These are phyloP conservation scores for Oreamnos americanus DNA, from an alignment of 2,113 vertebrate species.

Conservation along the genomic window DNA sequence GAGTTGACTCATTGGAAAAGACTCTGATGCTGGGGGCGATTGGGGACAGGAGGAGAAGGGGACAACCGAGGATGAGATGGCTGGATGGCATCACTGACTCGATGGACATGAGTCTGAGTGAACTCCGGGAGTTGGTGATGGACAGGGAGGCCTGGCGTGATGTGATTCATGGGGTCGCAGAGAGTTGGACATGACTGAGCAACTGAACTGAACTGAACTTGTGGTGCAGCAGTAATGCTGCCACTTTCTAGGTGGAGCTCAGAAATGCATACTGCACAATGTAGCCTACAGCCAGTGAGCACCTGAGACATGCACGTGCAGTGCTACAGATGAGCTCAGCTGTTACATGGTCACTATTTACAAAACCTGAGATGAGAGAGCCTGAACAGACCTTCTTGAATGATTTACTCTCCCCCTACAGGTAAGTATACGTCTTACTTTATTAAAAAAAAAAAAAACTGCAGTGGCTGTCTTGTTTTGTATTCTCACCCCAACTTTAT, in stretches of 20 bases:
- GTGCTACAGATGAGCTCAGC: not conserved
- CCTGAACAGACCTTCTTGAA: rapidly evolving
- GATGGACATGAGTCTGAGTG: too few relatives aligned
- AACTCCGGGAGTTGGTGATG: too few relatives aligned
- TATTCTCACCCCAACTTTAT: too few relatives aligned
- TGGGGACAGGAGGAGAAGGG: too few relatives aligned
- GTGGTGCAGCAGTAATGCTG: not conserved
- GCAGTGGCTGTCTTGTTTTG: too few relatives aligned
- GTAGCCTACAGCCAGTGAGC: not conserved
- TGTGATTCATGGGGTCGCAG: too few relatives aligned
- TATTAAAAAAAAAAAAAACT: too few relatives aligned
- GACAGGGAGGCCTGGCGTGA: too few relatives aligned
- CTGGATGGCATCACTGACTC: too few relatives aligned
- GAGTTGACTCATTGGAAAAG: too few relatives aligned
- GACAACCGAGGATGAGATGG: rapidly evolving
- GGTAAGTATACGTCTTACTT: not conserved
- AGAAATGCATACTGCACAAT: not conserved
- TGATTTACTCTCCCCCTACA: not conserved
- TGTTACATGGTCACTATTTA: not conserved
- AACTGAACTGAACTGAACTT: too few relatives aligned
- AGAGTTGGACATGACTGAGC: rapidly evolving
- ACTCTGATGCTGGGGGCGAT: too few relatives aligned
- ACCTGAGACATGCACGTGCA: not conserved
- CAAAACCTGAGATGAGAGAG: rapidly evolving
- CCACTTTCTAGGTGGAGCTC: not conserved